Evolutionary conservation across 2,797 vertebrate species (phyloP), one percentile per base, ranked within the genome.

Genomic region (Eupleurogrammus muticus): DNA sequence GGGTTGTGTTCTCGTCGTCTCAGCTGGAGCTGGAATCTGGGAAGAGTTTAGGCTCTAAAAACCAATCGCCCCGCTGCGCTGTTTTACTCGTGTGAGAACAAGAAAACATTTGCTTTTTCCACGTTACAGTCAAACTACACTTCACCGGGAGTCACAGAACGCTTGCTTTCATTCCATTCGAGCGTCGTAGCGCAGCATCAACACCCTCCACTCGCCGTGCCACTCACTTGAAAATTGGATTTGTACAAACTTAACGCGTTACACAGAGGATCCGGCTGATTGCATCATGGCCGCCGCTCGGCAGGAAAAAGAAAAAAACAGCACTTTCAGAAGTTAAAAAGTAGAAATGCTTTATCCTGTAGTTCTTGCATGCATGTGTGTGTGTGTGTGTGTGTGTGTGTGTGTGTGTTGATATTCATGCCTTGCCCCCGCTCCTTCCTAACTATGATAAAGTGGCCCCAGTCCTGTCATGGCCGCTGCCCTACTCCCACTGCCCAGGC

Each of bases 401-500:
- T 42, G 20, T 36, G 5, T 24, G 0, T 70, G 38, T 7, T 73
- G 48, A 68, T 84, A 66, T 84, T 82, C 76, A 79, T 80, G 78
- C 78, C 80, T 82, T 80, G 75, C 70, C 72, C 76, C 72, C 74
- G 67, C 66, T 67, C 53, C 63, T 68, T 64, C 61, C 70, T 83
- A 83, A 85, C 73, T 77, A 82, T 85, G 85, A 87, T 82, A 63
- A 85, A 83, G 86, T 66, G 71, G 74, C 17, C 54, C 51, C n/a
- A 19, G 65, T 51, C 49, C 46, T 71, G 57, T 56, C 69, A 68
- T 80, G 70, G 81, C 83, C 35, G 23, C 76, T 77, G 85, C 82
- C 75, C 80, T 83, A 51, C 86, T 89, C 87, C 85, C 81, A 88
- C 84, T 75, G 82, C 83, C 89, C 79, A 73, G 77, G 79, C 90